Evolutionary conservation across 1,140 invertebrate species (phyloP).

Genomic region (Scaptomyza pallida): DNA sequence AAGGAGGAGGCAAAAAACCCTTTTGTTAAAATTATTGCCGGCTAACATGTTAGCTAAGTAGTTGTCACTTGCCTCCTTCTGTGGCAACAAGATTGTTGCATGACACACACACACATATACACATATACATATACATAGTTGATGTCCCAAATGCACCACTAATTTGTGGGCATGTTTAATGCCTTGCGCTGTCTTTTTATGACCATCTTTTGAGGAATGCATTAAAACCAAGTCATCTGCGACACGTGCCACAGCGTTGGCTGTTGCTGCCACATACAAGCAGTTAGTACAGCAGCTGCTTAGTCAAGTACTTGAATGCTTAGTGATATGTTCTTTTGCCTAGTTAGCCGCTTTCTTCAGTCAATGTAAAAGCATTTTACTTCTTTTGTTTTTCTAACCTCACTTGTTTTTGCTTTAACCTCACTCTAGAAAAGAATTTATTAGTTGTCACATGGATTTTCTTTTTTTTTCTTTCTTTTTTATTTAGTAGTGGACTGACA

Average conservation of each 20-base stretch:
- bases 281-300: conserved; percentile 22
- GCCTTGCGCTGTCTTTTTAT: conserved; percentile 48
- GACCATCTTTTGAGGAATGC: conserved; percentile 29
- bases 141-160: conserved; percentile 66
- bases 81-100: conserved; percentile 58
- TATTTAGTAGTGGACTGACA: no score
- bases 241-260: background rate
- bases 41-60: conserved; percentile 63
- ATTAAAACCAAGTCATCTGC: conserved; percentile 23
- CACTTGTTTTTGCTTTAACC: no score
- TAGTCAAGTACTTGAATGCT: background rate
- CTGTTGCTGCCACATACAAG: conserved; percentile 20
- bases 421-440: no score
- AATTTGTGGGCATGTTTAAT: conserved; percentile 71
- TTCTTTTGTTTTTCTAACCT: no score
- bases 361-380: no score
- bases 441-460: no score
- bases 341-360: background rate
- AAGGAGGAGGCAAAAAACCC: no score
- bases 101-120: conserved; percentile 28
- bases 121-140: conserved; percentile 21
- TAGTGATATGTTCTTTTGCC: no score
- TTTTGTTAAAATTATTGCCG: no score
- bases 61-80: conserved; percentile 32
- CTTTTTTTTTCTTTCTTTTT: no score